Percentiles rank a stretch among this genome's conserved stretches.
Conservation (phyloP, 1,140 invertebrate genomes). For the Cardiocondyla obscurior region DNA sequence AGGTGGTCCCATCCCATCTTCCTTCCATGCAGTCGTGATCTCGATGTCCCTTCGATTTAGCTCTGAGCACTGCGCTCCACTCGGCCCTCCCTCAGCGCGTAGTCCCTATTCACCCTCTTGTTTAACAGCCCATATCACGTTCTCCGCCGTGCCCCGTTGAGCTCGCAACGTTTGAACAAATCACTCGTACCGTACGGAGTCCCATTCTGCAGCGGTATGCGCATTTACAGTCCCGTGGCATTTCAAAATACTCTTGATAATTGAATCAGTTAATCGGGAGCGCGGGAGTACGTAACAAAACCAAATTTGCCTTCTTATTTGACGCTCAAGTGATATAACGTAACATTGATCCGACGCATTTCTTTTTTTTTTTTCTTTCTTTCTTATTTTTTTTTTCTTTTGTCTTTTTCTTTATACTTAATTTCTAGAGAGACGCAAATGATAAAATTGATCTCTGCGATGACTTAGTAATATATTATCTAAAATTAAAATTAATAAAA, state of each 20-base stretch:
- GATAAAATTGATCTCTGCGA: too few species aligned
- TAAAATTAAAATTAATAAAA: neutral
- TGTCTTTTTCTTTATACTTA: too few species aligned
- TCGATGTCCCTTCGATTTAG: constrained; percentile 46
- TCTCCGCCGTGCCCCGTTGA: neutral
- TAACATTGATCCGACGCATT: neutral
- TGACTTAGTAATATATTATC: too few species aligned
- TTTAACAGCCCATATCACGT: constrained; percentile 23
- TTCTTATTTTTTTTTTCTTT: too few species aligned
- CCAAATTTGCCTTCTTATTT: neutral
- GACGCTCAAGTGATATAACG: neutral
- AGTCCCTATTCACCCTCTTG: constrained; percentile 20
- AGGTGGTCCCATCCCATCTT: constrained; percentile 5
- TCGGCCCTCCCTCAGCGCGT: constrained; percentile 15
- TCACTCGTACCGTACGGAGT: neutral
- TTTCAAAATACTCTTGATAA: neutral
- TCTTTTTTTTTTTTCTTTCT: too few species aligned
- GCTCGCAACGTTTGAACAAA: constrained; percentile 12
- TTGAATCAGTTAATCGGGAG: neutral
- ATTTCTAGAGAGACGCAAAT: too few species aligned
- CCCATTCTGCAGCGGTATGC: neutral
- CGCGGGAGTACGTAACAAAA: neutral
- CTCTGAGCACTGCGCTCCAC: neutral
- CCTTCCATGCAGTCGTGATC: neutral
- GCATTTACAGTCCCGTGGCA: neutral